These are phyloP conservation scores for Leptoteleia sp. DNA, from an alignment of 1,140 invertebrate genomes.

Conservation along the genomic window DNA sequence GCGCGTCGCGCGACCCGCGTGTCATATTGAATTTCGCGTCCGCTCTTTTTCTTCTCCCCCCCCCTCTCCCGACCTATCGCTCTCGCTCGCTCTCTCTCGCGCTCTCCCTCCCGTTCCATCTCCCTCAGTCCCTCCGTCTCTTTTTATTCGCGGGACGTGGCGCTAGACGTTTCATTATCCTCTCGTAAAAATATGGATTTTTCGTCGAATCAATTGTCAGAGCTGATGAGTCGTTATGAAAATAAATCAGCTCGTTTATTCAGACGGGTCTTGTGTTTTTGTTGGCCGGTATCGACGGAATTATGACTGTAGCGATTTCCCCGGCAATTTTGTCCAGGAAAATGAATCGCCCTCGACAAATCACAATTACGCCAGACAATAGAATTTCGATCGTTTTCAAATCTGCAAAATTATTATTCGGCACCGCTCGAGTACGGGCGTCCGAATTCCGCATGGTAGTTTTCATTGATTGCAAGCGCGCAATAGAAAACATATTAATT, in stretches of 20 bases:
- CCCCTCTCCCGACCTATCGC: too few species aligned
- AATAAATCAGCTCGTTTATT: constrained; percentile 52
- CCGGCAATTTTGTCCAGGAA: constrained; percentile 13
- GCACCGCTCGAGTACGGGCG: too few species aligned
- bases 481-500: too few species aligned
- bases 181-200: constrained; percentile 46
- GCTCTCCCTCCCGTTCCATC: neutral
- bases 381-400: constrained; percentile 20
- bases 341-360: constrained; percentile 34
- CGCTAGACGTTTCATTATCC: constrained; percentile 38
- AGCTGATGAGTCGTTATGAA: constrained; percentile 35
- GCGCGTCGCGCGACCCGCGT: constrained; percentile 31
- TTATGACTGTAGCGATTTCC: constrained; percentile 35
- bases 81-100: too few species aligned
- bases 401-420: too few species aligned
- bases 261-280: constrained; percentile 22
- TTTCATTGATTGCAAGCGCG: too few species aligned
- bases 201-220: constrained; percentile 45
- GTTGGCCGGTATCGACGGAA: constrained; percentile 29
- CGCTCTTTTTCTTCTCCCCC: too few species aligned
- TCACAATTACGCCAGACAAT: constrained; percentile 26
- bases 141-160: constrained; percentile 14
- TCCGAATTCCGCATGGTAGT: too few species aligned
- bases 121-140: neutral
- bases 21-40: constrained; percentile 51